Evolutionary conservation across 2,888 invertebrate species (phyloP), one percentile per base, ranked within the genome.

Genomic region (Thyatira batis): DNA sequence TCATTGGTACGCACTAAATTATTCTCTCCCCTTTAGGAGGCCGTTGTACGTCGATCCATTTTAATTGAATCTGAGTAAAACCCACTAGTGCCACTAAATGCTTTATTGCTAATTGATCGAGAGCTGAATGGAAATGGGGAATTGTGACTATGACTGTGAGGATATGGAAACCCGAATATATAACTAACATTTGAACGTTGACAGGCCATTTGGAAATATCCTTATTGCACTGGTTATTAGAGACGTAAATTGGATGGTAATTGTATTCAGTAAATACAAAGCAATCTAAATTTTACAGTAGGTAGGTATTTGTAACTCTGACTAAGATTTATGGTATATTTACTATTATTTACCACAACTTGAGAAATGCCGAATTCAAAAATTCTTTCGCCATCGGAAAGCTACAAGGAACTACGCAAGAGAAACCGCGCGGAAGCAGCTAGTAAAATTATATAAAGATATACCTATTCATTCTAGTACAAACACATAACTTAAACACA

Each of bases 61-160:
- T 80, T 81, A 82, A 81, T 82, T 82, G 76, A 81, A 82, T 74
- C 62, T 65, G 65, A 77, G 75, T 72, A 75, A 77, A 79, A 76
- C 70, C 76, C 68, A 76, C 76, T 71, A 73, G 71, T 73, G 74
- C 66, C 70, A 67, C 71, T 72, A 72, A 78, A 76, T 78, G 75
- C 71, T 81, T 78, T 77, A 76, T 76, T 74, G 73, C 74, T 79
- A 77, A 81, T 82, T 77, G 78, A 80, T 78, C 61, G 73, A 61
- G 60, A 69, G 67, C 64, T 68, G 58, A 61, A 50, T 46, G 55
- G 62, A 64, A 70, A 63, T 64, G 54, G 59, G 58, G 71, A 73
- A 71, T 65, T 58, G 54, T 55, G 39, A 39, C 39, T 53, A 25
- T 53, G 51, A 48, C 28, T 45, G 51, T 43, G 39, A 1, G 8